These are phyloP conservation scores for Camptogramma bilineatum DNA, from an alignment of 2,888 invertebrate species.

Conservation along the genomic window DNA sequence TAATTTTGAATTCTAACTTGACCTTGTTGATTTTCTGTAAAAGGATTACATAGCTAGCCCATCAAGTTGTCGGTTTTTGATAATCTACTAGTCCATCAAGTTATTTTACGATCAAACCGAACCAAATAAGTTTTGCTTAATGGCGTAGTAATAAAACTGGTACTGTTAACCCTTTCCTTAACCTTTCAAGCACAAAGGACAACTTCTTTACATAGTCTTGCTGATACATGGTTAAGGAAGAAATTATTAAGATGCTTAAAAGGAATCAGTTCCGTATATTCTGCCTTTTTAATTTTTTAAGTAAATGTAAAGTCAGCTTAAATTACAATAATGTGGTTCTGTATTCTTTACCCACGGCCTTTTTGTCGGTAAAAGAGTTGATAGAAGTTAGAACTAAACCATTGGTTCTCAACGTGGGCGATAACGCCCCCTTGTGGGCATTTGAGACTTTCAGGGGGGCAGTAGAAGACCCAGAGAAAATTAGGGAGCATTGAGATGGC, in stretches of 20 bases:
- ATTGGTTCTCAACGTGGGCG: too few relatives aligned
- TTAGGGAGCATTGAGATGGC: too few relatives aligned
- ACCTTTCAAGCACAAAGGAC: conserved; percentile 36
- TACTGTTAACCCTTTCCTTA: conserved; percentile 32
- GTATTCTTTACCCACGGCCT: too few relatives aligned
- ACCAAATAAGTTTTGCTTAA: not conserved
- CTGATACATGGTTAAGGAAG: conserved; percentile 29
- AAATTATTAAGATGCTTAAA: conserved; percentile 35
- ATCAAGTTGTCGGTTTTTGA: too few relatives aligned
- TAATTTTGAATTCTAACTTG: too few relatives aligned
- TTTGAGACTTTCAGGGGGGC: too few relatives aligned
- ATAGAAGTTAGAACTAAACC: too few relatives aligned
- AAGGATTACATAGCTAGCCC: too few relatives aligned
- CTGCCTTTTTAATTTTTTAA: conserved; percentile 8
- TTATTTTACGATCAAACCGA: not conserved
- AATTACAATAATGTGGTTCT: not conserved
- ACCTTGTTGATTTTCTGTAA: too few relatives aligned
- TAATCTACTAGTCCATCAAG: not conserved
- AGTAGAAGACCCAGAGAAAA: too few relatives aligned
- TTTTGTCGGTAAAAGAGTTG: too few relatives aligned
- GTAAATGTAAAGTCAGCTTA: not conserved
- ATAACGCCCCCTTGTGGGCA: too few relatives aligned
- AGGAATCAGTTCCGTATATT: conserved; percentile 19
- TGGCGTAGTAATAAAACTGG: not conserved
- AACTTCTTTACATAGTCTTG: conserved; percentile 24